phyloP scores from a whole-genome alignment of 2,888 invertebrate species.

The Margaritifera margaritifera region DNA sequence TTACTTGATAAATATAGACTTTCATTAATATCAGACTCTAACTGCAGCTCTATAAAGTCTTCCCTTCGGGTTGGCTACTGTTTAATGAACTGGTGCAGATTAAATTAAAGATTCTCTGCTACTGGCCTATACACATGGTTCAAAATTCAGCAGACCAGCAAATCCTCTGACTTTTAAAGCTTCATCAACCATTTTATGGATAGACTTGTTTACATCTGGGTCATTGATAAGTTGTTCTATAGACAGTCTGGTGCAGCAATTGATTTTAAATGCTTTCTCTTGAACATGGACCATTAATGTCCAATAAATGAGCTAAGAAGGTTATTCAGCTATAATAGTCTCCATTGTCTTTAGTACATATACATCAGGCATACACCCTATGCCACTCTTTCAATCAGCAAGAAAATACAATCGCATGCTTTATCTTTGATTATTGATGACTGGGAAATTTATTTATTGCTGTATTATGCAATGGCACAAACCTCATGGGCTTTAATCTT shows the following conservation, averaged over 20 bases:
- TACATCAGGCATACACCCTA: no score
- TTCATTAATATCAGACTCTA: conserved; percentile 4
- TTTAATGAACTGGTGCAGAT: conserved; percentile 19
- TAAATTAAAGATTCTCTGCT: conserved; percentile 15
- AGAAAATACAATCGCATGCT: no score
- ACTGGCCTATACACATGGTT: conserved; percentile 11
- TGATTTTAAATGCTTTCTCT: no score
- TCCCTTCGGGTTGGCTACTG: conserved; percentile 14
- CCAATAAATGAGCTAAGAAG: no score
- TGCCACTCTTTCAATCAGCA: no score
- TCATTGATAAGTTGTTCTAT: conserved; percentile 20
- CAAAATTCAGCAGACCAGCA: conserved; percentile 13
- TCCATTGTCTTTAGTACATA: no score
- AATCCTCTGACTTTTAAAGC: conserved; percentile 4
- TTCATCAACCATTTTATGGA: conserved; percentile 14
- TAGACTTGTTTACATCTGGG: conserved; percentile 17
- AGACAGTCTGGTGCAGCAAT: not conserved
- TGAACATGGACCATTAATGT: no score
- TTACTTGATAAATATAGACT: conserved; percentile 3
- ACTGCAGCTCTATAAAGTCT: conserved; percentile 15
- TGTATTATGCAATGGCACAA: no score
- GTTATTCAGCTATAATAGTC: no score
- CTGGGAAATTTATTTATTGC: no score
- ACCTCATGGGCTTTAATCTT: no score
- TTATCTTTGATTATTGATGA: no score